These are phyloP conservation scores for Sesamia inferens DNA, from an alignment of 2,888 invertebrate species.

Conservation along the genomic window DNA sequence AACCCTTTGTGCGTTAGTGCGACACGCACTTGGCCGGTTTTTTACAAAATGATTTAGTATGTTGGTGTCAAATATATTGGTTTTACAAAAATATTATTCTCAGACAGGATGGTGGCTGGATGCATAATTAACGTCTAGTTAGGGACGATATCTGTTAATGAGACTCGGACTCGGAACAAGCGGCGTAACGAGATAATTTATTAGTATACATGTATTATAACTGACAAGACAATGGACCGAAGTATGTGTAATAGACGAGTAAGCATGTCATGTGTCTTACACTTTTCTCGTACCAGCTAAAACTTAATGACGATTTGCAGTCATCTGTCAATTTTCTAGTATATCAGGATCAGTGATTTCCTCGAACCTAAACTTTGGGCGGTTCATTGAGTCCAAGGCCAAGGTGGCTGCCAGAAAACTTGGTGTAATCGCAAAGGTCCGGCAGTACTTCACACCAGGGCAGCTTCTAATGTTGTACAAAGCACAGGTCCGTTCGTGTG, in stretches of 20 bases:
- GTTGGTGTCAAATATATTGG: no score
- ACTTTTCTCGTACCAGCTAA: background rate
- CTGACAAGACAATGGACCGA: background rate
- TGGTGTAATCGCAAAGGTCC: no score
- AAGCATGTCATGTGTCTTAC: background rate
- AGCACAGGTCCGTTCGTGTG: no score
- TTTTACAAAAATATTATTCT: background rate
- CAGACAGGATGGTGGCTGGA: constrained; percentile 11
- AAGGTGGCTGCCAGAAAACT: no score
- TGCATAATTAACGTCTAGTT: constrained; percentile 13
- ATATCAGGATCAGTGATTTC: background rate
- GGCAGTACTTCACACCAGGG: no score
- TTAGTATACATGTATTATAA: background rate
- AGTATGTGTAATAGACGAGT: no score
- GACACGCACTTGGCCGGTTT: no score
- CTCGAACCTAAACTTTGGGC: no score
- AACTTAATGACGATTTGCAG: background rate
- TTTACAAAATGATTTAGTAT: background rate
- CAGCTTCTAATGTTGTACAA: no score
- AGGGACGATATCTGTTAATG: constrained; percentile 11
- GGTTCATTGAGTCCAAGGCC: no score
- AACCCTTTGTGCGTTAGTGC: no score
- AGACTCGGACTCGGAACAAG: background rate
- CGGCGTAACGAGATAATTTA: background rate
- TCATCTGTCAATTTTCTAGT: background rate